Conservation (phyloP, 2,888 invertebrate species). For the Timandra comae region DNA sequence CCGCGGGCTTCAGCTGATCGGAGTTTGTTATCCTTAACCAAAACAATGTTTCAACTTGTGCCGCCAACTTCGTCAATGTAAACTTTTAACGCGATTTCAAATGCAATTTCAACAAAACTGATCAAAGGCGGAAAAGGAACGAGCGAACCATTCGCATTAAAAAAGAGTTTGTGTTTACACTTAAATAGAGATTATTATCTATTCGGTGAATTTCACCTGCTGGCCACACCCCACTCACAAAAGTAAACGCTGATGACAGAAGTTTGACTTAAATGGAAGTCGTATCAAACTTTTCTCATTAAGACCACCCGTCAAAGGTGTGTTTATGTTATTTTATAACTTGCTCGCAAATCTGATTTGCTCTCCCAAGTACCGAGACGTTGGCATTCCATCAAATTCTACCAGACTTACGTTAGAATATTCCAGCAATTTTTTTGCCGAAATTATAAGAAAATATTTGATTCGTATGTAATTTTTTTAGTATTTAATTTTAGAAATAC, state of each 20-base stretch:
- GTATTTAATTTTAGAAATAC: too few relatives aligned
- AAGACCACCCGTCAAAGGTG: constrained; percentile 71
- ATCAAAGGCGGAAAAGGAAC: constrained; percentile 47
- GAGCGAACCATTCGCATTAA: constrained; percentile 35
- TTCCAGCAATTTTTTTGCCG: too few relatives aligned
- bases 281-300: constrained; percentile 75
- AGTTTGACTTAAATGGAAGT: constrained; percentile 71
- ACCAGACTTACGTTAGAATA: too few relatives aligned
- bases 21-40: constrained; percentile 40
- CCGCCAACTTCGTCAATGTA: constrained; percentile 43
- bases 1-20: constrained; percentile 30
- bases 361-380: constrained; percentile 20
- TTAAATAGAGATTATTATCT: constrained; percentile 51
- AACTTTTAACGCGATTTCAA: constrained; percentile 61
- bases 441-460: too few relatives aligned
- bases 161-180: constrained; percentile 61
- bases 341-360: constrained; percentile 53
- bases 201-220: constrained; percentile 33
- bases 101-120: constrained; percentile 54
- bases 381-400: constrained; percentile 17
- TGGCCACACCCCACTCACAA: constrained; percentile 46
- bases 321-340: constrained; percentile 72
- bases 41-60: constrained; percentile 45
- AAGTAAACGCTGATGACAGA: constrained; percentile 68
- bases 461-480: too few relatives aligned